Base-by-base conservation (phyloP, 2,888 invertebrate genomes). In the Agonopterix subpropinquella region DNA sequence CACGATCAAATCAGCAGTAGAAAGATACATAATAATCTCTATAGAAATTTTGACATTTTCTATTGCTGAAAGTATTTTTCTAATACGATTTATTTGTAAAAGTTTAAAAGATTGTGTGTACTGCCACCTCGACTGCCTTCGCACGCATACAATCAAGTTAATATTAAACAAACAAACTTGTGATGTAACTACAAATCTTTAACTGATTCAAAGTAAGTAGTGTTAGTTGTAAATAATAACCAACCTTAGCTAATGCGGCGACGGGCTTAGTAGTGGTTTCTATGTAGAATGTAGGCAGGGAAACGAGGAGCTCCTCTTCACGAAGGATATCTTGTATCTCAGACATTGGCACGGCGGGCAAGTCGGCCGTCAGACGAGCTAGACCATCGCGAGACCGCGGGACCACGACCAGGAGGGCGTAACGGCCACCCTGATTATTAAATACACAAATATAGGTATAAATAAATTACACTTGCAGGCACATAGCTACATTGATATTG, bases 241-340 rank as follows among this genome's bases (percentile, higher is more conserved):
- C 5, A 28, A 28, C 90, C 85, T 90, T 90, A 53, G 86, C 87
- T 36, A 92, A 77, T 56, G 91, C 90, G 1, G 90, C 77, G 42
- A 91, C 89, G 1, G 92, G 91, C 35, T 90, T 90, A 0, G 91
- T 91, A 7, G 92, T 92, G 5, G 91, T 91, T 63, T 92, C 92
- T 13, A 91, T 84, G 61, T 90, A 89, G 77, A 92, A 92, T 50
- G 86, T 82, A 0, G 93, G 93, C 48, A 93, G 59, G 0, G 81
- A 82, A 1, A 92, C 76, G 50, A 86, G 85, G 10, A 91, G 62
- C 15, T 89, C 80, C 49, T 85, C 80, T 42, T 83, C 78, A 15
- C 69, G 64, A 41, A 91, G 65, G 42, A 74, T 76, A 2, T 87
- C 81, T 48, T 82, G 75, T 35, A 91, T 80, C 4, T 89, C 84